Conservation (phyloP, 2,888 invertebrate genomes). For the Mesoligia furuncula region DNA sequence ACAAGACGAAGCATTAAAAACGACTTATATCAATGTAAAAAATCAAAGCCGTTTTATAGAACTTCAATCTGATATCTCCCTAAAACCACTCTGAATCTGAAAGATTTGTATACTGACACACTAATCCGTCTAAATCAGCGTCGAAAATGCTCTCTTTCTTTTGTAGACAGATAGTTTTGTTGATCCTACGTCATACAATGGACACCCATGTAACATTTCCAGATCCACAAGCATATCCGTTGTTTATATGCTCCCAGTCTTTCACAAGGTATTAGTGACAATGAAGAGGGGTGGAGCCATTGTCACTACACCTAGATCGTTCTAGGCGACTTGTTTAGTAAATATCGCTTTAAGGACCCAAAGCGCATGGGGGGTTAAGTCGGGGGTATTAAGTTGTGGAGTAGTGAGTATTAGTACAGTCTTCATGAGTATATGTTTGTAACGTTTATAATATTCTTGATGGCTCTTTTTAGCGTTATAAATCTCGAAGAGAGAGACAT, state of each 20-base stretch:
- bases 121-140: no score
- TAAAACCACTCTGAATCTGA: background rate
- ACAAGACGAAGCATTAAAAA: background rate
- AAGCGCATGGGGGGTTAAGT: constrained; percentile 9
- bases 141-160: background rate
- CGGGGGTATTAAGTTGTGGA: background rate
- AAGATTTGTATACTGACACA: no score
- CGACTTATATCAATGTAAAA: background rate
- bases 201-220: background rate
- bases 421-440: background rate
- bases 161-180: background rate
- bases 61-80: background rate
- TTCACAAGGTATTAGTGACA: constrained; percentile 75
- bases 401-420: constrained; percentile 1
- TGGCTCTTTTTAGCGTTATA: background rate
- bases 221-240: constrained; percentile 16
- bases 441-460: background rate
- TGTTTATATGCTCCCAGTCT: constrained; percentile 67
- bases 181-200: background rate
- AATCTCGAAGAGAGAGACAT: background rate
- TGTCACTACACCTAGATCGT: constrained; percentile 62
- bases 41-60: background rate
- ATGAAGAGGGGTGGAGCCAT: constrained; percentile 67
- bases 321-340: constrained; percentile 71
- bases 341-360: constrained; percentile 61